These are phyloP conservation scores for Neolamprologus longior DNA, from an alignment of 2,113 vertebrate species.

Conservation along the genomic window DNA sequence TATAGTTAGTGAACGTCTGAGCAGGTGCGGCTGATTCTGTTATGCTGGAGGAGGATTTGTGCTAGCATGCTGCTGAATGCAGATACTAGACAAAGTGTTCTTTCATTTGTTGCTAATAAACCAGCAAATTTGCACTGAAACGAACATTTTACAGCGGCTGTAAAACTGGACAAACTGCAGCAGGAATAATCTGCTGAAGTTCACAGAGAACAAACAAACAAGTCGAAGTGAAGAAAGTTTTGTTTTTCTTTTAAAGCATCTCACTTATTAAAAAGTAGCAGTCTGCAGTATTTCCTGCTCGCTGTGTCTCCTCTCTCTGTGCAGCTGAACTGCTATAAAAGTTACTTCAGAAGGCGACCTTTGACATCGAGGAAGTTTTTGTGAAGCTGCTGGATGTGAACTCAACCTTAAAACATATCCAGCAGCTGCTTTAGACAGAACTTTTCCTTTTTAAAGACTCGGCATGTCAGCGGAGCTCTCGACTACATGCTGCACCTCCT, in stretches of 20 bases:
- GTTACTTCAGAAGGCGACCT: not conserved
- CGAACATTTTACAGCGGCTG: accelerated
- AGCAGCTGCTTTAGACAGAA: not conserved
- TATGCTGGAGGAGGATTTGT: too few relatives aligned
- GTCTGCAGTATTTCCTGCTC: not conserved
- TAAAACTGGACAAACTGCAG: accelerated
- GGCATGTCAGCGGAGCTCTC: not conserved
- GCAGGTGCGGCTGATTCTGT: too few relatives aligned
- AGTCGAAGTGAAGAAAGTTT: accelerated
- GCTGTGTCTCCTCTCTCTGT: not conserved
- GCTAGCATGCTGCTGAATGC: not conserved
- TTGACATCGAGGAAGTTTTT: not conserved
- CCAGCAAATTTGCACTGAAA: not conserved
- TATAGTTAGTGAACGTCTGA: not conserved
- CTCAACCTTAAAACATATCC: accelerated
- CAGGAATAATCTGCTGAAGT: not conserved
- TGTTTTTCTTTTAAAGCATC: not conserved
- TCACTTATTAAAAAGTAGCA: not conserved
- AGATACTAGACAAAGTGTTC: not conserved
- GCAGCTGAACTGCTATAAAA: not conserved
- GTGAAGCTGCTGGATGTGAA: not conserved
- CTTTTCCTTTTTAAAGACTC: not conserved
- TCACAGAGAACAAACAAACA: accelerated
- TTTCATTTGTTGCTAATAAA: not conserved
- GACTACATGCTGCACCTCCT: not conserved